Conservation (phyloP, 1,140 invertebrate species). For the Holcopasites calliopsidis region DNA sequence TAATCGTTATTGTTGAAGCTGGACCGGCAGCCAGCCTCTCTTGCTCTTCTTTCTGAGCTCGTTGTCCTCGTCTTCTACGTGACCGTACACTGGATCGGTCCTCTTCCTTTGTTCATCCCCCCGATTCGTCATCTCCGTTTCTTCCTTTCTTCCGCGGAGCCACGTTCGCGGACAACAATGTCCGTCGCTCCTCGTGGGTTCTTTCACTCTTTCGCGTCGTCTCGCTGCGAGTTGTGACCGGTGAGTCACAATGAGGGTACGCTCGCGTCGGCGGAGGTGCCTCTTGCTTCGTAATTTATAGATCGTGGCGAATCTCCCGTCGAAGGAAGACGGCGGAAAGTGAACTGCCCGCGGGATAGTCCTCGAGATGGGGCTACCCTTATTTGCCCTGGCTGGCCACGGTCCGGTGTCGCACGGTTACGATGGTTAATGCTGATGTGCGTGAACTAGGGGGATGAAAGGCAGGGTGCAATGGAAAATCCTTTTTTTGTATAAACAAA, state of each 20-base stretch:
- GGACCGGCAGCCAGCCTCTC: constrained; percentile 43
- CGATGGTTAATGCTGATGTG: background rate
- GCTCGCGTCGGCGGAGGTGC: constrained; percentile 65
- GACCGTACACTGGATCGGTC: too few relatives aligned
- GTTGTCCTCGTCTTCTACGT: too few relatives aligned
- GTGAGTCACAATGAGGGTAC: constrained; percentile 58
- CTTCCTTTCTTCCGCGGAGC: background rate
- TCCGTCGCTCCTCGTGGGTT: constrained; percentile 24
- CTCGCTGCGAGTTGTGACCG: constrained; percentile 44
- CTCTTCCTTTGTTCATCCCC: too few relatives aligned
- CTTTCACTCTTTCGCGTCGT: constrained; percentile 39
- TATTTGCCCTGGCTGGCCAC: background rate
- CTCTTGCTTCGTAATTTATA: constrained; percentile 75
- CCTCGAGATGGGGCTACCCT: background rate
- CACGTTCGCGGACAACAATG: background rate
- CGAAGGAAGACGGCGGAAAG: constrained; percentile 53
- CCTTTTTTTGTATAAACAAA: too few relatives aligned
- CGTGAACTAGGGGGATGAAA: too few relatives aligned
- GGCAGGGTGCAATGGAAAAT: too few relatives aligned
- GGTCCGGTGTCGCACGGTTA: too few relatives aligned
- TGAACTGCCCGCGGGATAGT: background rate
- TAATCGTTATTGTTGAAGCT: constrained; percentile 76
- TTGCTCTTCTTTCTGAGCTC: constrained; percentile 19
- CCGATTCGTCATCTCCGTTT: background rate
- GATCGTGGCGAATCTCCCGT: constrained; percentile 73